Percentiles rank a stretch among this genome's conserved stretches.
phyloP scores from a whole-genome alignment of 2,888 invertebrate species.

The Sialis fuliginosa region DNA sequence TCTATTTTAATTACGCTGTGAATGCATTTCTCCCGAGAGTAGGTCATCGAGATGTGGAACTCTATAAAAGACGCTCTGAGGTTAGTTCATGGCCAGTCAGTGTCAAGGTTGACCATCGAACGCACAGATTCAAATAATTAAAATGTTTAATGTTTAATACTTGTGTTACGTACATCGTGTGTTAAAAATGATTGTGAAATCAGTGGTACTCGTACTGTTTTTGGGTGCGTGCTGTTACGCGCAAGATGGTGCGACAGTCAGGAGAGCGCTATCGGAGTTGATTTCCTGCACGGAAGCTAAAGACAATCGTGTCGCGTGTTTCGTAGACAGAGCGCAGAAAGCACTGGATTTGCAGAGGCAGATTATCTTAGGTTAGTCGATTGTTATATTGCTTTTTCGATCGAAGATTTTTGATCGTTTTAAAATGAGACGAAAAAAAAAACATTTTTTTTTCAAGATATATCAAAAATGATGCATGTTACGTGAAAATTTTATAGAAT shows the following conservation, averaged over 20 bases:
- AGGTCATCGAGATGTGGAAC: conserved; percentile 4
- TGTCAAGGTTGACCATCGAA: not conserved
- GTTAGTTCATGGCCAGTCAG: conserved; percentile 2
- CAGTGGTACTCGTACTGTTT: not conserved
- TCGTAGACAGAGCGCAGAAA: conserved; percentile 1
- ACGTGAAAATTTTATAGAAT: too few species aligned
- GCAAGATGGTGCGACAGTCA: too few species aligned
- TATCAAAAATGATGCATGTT: too few species aligned
- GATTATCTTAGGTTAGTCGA: conserved; percentile 1
- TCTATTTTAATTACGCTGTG: not conserved
- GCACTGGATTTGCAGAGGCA: conserved; percentile 3
- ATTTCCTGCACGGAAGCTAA: not conserved
- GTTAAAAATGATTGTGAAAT: not conserved
- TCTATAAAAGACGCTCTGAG: conserved; percentile 1
- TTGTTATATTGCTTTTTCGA: too few species aligned
- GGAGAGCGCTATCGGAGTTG: too few species aligned
- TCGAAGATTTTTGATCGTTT: too few species aligned
- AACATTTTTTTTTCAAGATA: too few species aligned
- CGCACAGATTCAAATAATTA: not conserved
- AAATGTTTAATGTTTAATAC: not conserved
- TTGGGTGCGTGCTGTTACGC: not conserved
- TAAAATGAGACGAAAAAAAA: too few species aligned
- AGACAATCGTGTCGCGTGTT: not conserved
- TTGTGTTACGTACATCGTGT: not conserved
- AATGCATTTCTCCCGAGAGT: too few species aligned